phyloP scores from a whole-genome alignment of 2,113 vertebrate genomes.

The Macrotus californicus region DNA sequence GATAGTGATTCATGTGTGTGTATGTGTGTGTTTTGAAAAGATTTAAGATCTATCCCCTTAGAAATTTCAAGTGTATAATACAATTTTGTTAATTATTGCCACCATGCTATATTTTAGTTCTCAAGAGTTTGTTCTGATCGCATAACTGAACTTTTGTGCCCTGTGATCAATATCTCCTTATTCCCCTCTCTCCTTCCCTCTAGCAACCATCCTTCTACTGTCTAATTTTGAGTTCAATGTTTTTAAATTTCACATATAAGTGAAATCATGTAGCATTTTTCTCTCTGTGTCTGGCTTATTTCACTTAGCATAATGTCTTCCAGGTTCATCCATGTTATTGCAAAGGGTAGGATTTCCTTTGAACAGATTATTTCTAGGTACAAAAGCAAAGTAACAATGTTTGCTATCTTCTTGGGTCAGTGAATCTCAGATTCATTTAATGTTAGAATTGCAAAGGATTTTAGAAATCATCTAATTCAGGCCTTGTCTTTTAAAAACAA shows the following conservation, averaged over 20 bases:
- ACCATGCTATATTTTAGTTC: neutral
- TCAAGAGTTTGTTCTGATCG: neutral
- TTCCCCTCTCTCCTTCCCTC: neutral
- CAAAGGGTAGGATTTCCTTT: neutral
- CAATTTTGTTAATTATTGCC: neutral
- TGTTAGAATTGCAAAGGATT: neutral
- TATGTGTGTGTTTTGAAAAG: neutral
- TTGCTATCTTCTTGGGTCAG: neutral
- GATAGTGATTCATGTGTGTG: neutral
- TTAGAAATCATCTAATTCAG: neutral
- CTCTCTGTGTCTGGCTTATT: neutral
- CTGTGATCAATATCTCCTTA: neutral
- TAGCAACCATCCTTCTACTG: neutral
- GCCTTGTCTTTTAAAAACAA: neutral
- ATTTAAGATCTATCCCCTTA: neutral
- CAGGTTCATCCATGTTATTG: neutral
- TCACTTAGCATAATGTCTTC: neutral
- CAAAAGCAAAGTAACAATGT: neutral
- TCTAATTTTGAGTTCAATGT: neutral
- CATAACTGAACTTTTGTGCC: neutral
- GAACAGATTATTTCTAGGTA: neutral
- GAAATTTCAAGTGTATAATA: neutral
- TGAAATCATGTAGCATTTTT: neutral
- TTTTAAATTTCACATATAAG: neutral
- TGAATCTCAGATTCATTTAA: neutral